Percentiles rank a stretch among this genome's conserved stretches.
Conservation (phyloP, 2,888 invertebrate species). For the Habrosyne pyritoides region DNA sequence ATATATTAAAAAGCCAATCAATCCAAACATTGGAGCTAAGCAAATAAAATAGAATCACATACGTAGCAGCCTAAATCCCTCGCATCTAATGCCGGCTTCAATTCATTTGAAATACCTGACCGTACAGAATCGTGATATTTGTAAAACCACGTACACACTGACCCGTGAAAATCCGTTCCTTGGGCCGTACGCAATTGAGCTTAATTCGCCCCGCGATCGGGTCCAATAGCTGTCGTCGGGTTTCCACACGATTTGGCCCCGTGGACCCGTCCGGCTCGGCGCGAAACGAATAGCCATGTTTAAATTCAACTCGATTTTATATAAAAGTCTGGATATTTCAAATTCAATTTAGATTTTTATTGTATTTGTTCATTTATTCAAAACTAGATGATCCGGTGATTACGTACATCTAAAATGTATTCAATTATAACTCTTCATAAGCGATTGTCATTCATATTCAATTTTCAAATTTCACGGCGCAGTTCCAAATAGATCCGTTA, state of each 20-base stretch:
- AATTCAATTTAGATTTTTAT: background rate
- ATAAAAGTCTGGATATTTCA: constrained; percentile 21
- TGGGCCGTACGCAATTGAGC: constrained; percentile 41
- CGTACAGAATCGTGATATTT: constrained; percentile 24
- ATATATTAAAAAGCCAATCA: no score
- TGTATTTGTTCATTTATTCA: no score
- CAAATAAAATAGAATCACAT: background rate
- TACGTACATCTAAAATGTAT: no score
- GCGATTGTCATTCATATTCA: no score
- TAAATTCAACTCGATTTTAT: constrained; percentile 27
- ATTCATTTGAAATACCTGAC: constrained; percentile 12
- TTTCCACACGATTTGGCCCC: constrained; percentile 50
- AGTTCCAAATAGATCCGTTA: no score
- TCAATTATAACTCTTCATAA: no score
- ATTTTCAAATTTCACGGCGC: no score
- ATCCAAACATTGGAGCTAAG: background rate
- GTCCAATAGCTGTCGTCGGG: constrained; percentile 56
- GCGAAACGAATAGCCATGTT: constrained; percentile 29
- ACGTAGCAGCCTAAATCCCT: background rate
- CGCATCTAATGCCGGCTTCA: background rate
- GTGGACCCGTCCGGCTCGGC: constrained; percentile 27
- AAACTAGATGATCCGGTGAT: no score
- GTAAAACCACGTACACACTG: constrained; percentile 27
- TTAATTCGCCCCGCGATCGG: constrained; percentile 46
- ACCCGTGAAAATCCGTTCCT: constrained; percentile 33